Evolutionary conservation across 2,888 invertebrate species (phyloP), one percentile per base, ranked within the genome.

Genomic region (Ctenicera cuprea): DNA sequence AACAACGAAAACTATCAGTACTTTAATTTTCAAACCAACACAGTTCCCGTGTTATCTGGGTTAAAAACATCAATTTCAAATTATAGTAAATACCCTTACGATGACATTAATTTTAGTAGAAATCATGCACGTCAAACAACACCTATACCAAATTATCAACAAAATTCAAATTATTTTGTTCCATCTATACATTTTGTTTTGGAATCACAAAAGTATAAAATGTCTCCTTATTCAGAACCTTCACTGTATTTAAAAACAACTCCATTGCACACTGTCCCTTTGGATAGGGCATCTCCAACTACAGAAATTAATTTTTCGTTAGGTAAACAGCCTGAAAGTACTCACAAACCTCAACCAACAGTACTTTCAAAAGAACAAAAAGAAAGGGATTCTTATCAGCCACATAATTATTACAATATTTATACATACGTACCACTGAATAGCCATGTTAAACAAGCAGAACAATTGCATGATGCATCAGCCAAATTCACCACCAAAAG

Each of bases 161-260:
- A 48, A 18, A 48, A 48, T 20, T 4, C 43, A 43, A 26, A 54
- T 43, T n/a, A 16, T 3, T 67, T 67, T 30, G 30, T 67, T 38
- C 57, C 67, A 9, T 67, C 67, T 2, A 2, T 57, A 12, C 43
- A 30, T 1, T 57, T 57, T 54, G 14, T 33, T 41, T 37, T 38
- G 14, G 5, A 30, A 26, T 9, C 16, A 22, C 18, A 33, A 22
- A 26, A 52, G 52, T 38, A 30, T 18, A 65, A 50, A 38, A 12
- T 22, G 11, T 11, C 52, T 12, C 33, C 20, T 52, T 9, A 38
- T 33, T 7, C 30, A 3, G 16, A 37, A 26, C 12, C 57, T 20
- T 20, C 38, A 16, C 3, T 33, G 2, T 38, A 14, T 37, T 16
- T 38, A 41, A 38, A 59, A 59, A 14, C 37, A 16, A 1, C 22